Base-by-base conservation (phyloP, 2,113 vertebrate genomes). In the Heloderma charlesbogerti region DNA sequence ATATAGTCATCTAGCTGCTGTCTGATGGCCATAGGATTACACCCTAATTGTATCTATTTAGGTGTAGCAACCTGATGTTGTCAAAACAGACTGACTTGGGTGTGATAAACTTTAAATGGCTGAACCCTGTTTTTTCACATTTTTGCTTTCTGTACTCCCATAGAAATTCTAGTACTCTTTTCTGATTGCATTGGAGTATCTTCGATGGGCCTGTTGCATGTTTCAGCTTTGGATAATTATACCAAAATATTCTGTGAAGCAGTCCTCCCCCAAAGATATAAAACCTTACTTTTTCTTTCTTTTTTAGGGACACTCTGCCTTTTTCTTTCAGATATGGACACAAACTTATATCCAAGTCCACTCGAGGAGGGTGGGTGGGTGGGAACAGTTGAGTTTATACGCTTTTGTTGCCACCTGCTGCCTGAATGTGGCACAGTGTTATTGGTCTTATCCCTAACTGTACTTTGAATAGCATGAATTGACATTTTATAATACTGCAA, bases 281-380 rank as follows among this genome's bases (percentile, higher is more conserved):
- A 86, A 90, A 57, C 0, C 69, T 9, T n/a, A 10, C 3, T 80
- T 95, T 74, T 84, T 7, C 2, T 78, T 60, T 86, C 92, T 16
- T 16, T 87, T 88, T 71, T 20, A 88, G 27, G 40, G 89, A 4
- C 57, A 87, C 82, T 74, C 88, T 91, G 72, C 85, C 40, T 89
- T 43, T 81, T 93, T 69, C 79, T 72, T 87, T 81, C 27, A 66
- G 20, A 37, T 91, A 78, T 84, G 88, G 91, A 89, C 86, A 87
- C 74, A 93, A 90, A 84, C 13, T 75, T 40, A 75, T 86, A 72
- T 91, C 10, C 77, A n/a, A 60, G 20, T 20, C 43, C n/a, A 80
- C 10, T 92, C 15, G 84, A 45, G 88, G 83, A 75, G 20, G 22
- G 69, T 63, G 13, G 18, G 69, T 63, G 13, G 18, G 63, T 88